Conservation (phyloP, 2,888 invertebrate species). For the Homarus gammarus region DNA sequence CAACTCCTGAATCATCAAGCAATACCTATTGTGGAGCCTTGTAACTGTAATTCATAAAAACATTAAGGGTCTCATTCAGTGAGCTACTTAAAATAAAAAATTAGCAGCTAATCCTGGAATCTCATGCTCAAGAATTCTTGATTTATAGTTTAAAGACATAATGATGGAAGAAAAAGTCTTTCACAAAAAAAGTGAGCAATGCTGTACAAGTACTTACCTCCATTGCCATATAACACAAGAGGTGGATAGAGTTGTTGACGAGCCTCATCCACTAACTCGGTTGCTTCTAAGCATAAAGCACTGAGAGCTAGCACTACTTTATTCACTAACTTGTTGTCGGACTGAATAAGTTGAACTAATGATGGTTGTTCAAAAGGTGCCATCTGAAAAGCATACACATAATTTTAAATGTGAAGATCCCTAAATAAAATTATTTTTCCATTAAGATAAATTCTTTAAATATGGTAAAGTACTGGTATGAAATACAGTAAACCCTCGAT, state of each 20-base stretch:
- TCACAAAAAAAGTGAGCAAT: too few relatives aligned
- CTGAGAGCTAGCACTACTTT: conserved; percentile 73
- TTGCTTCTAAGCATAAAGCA: conserved; percentile 65
- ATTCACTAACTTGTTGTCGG: conserved; percentile 68
- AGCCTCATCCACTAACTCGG: conserved; percentile 62
- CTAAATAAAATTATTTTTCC: too few relatives aligned
- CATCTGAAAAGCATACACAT: too few relatives aligned
- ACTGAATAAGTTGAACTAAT: conserved; percentile 51
- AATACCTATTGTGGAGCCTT: neutral
- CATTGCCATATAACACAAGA: conserved; percentile 67
- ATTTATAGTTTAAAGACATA: too few relatives aligned
- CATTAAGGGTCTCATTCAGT: neutral
- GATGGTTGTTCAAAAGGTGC: conserved; percentile 65
- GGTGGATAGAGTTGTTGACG: conserved; percentile 62
- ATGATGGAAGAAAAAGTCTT: too few relatives aligned
- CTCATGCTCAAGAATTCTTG: too few relatives aligned
- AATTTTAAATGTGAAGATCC: too few relatives aligned
- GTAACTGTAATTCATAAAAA: neutral
- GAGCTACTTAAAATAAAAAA: too few relatives aligned
- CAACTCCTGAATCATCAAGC: neutral
- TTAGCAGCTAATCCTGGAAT: too few relatives aligned
- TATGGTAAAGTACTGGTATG: too few relatives aligned
- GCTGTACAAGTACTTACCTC: conserved; percentile 27
- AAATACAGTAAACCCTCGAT: too few relatives aligned
- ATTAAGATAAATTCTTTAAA: too few relatives aligned